These are phyloP conservation scores for Cabera pusaria DNA, from an alignment of 2,888 invertebrate genomes.

Conservation along the genomic window DNA sequence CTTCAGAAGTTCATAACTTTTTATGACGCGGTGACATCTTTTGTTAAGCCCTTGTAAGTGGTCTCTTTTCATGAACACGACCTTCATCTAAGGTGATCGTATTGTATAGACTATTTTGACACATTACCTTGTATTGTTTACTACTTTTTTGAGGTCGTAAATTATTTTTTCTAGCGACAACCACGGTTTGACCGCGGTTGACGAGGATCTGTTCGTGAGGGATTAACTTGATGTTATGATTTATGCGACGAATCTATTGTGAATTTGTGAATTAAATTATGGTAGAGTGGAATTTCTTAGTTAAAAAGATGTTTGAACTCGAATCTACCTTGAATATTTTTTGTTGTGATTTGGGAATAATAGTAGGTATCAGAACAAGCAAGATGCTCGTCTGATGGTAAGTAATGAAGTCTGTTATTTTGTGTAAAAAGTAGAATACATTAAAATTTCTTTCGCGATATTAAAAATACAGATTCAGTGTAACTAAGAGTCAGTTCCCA, in stretches of 20 bases:
- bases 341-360: no score
- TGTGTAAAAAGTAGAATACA: no score
- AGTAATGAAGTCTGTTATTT: no score
- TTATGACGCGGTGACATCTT: slow-evolving; percentile 56
- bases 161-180: slow-evolving; percentile 55
- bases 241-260: slow-evolving; percentile 54
- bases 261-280: slow-evolving; percentile 5
- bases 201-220: slow-evolving; percentile 64
- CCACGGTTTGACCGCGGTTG: slow-evolving; percentile 50
- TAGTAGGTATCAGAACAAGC: no score
- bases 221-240: slow-evolving; percentile 66
- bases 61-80: slow-evolving; percentile 54
- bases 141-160: slow-evolving; percentile 62
- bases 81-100: slow-evolving; percentile 54
- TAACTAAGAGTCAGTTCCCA: no score
- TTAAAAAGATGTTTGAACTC: no score
- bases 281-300: background rate
- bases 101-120: slow-evolving; percentile 78
- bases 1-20: slow-evolving; percentile 80
- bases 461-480: no score
- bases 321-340: no score
- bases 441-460: no score
- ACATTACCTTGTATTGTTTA: slow-evolving; percentile 75
- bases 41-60: slow-evolving; percentile 56
- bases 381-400: no score